phyloP scores from a whole-genome alignment of 2,888 invertebrate species.

The Apoda limacodes region DNA sequence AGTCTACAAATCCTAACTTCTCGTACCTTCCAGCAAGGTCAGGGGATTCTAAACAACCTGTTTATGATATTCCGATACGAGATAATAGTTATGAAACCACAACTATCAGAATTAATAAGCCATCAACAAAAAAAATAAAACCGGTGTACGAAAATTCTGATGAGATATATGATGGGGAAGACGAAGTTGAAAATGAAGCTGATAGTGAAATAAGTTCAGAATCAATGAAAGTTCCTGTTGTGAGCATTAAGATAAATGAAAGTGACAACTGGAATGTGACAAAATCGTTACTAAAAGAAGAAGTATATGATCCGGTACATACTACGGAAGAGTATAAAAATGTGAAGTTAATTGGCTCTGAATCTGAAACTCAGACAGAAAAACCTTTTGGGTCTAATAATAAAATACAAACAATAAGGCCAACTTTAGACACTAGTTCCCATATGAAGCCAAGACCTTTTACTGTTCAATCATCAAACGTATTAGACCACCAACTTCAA shows the following conservation, averaged over 20 bases:
- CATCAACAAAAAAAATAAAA: constrained; percentile 30
- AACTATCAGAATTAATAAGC: constrained; percentile 25
- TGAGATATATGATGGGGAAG: constrained; percentile 58
- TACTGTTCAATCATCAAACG: constrained; percentile 36
- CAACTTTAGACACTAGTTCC: constrained; percentile 36
- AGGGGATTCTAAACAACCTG: constrained; percentile 41
- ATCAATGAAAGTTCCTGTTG: constrained; percentile 57
- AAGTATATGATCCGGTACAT: constrained; percentile 24
- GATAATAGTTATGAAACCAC: constrained; percentile 52
- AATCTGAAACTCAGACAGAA: constrained; percentile 47
- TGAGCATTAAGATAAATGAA: constrained; percentile 49
- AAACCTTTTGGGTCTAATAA: constrained; percentile 51
- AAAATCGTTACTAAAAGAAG: constrained; percentile 32
- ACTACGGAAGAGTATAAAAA: too few relatives aligned
- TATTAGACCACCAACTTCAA: constrained; percentile 55
- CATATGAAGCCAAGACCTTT: constrained; percentile 56
- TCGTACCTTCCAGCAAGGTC: constrained; percentile 49
- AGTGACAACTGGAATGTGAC: constrained; percentile 20
- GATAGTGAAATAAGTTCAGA: constrained; percentile 59
- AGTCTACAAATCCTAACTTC: constrained; percentile 24
- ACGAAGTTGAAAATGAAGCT: constrained; percentile 31
- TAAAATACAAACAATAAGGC: constrained; percentile 37
- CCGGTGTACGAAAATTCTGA: constrained; percentile 55
- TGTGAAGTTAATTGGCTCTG: not conserved
- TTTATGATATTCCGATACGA: constrained; percentile 58